Evolutionary conservation across 2,888 invertebrate genomes (phyloP).

Genomic region (Leptinotarsa juncta): DNA sequence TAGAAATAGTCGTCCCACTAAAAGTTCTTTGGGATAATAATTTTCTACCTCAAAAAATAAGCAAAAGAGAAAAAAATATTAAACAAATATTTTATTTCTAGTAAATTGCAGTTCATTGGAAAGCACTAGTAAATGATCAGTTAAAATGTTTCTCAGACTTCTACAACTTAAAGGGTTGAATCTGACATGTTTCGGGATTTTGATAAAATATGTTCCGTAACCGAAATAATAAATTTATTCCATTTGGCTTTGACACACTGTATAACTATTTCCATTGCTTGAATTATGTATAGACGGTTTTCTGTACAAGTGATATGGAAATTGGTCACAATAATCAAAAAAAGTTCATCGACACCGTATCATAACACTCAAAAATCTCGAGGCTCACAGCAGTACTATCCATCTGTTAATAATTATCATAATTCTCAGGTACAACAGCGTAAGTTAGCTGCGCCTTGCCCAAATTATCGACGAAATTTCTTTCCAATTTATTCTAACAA

Average conservation of each 20-base stretch:
- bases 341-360: neutral
- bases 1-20: too few species aligned
- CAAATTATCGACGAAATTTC: neutral
- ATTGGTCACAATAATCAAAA: neutral
- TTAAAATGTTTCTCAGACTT: too few species aligned
- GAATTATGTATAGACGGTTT: neutral
- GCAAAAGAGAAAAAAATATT: too few species aligned
- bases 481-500: slow-evolving; percentile 7
- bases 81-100: too few species aligned
- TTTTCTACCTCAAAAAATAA: too few species aligned
- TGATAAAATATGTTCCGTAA: too few species aligned
- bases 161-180: too few species aligned
- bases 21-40: too few species aligned
- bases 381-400: neutral
- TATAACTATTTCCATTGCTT: neutral
- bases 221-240: too few species aligned
- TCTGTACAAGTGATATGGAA: neutral
- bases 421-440: neutral
- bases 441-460: neutral
- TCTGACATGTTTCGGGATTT: too few species aligned
- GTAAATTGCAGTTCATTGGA: too few species aligned
- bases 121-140: too few species aligned
- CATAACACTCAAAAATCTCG: neutral
- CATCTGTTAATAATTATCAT: slow-evolving; percentile 3
- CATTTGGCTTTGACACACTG: neutral